Evolutionary conservation across 2,888 invertebrate genomes (phyloP), one percentile per base, ranked within the genome.

Genomic region (Temnothorax unifasciatus): DNA sequence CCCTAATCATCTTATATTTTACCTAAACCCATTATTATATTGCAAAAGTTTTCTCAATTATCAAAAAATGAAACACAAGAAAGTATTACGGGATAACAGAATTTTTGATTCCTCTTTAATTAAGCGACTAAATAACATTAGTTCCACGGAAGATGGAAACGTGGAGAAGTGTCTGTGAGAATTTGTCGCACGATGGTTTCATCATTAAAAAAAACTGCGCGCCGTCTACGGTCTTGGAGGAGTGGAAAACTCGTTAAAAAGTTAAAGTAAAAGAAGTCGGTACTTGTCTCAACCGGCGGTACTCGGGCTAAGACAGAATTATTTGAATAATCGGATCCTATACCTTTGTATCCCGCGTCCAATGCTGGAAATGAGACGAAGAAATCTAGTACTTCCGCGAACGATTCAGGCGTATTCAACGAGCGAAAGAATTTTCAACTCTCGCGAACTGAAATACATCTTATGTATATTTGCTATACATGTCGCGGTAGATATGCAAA

Each of bases 271-370:
- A 59, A 79, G 9, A 66, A 47, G 44, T 63, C 44, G 75, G 18
- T 1, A 50, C 9, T 57, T 52, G 21, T 34, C 25, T 21, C 66
- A 47, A 6, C 3, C 29, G 57, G 9, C 57, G 34, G 47, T 59
- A 38, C 21, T 47, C 59, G 9, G 54, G 54, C 29, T 74, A 71
- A 81, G 74, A 79, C 61, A 74, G 66, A 83, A 79, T 83, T 79
- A 83, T 83, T 79, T 83, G 79, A 83, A 83, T 79, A 83, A 83
- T 83, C 66, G 57, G 79, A 79, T 83, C 38, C 54, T 52, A n/a
- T n/a, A 64, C 11, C 38, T 83, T 38, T 79, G 76, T 76, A 44
- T 76, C 41, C 25, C 25, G 38, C 25, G 6, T 64, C 9, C n/a
- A 15, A 25, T 73, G 13, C 15, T 34, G 47, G 66, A 57, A 76